Percentiles rank a stretch among this genome's conserved stretches.
phyloP scores from a whole-genome alignment of 2,797 vertebrate genomes.

The Ambastaia sidthimunki region DNA sequence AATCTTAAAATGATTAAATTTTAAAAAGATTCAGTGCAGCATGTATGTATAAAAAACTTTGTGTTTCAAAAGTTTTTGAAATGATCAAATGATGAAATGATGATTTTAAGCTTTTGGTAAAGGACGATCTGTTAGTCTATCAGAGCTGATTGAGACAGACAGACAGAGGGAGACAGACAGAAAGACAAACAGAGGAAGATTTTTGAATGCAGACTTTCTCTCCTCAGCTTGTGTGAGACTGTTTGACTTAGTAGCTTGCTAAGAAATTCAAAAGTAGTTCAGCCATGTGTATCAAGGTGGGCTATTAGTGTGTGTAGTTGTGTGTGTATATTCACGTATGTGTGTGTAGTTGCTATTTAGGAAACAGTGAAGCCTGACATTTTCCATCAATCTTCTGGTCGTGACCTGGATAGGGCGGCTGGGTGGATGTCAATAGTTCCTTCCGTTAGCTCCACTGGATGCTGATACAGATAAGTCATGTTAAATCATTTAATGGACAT shows the following conservation, averaged over 20 bases:
- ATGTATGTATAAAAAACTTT: neutral
- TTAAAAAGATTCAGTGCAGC: neutral
- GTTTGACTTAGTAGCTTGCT: constrained; percentile 39
- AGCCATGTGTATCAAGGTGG: constrained; percentile 49
- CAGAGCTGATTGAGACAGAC: constrained; percentile 7
- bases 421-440: constrained; percentile 60
- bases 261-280: constrained; percentile 54
- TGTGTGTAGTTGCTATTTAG: constrained; percentile 28
- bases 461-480: constrained; percentile 65
- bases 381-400: constrained; percentile 57
- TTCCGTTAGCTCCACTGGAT: constrained; percentile 55
- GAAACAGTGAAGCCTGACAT: constrained; percentile 58
- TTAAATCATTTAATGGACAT: constrained; percentile 67
- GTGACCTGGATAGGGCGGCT: neutral
- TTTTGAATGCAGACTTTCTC: constrained; percentile 39
- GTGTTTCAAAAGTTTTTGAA: neutral
- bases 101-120: constrained; percentile 30
- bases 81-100: neutral
- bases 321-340: constrained; percentile 23
- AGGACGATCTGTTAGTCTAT: constrained; percentile 26
- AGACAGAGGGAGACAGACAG: too few species aligned
- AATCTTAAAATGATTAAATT: neutral
- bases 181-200: too few species aligned
- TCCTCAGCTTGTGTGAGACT: neutral
- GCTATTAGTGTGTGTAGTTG: constrained; percentile 36